Conservation (phyloP, 2,797 vertebrate genomes). For the Pogonophryne albipinna region DNA sequence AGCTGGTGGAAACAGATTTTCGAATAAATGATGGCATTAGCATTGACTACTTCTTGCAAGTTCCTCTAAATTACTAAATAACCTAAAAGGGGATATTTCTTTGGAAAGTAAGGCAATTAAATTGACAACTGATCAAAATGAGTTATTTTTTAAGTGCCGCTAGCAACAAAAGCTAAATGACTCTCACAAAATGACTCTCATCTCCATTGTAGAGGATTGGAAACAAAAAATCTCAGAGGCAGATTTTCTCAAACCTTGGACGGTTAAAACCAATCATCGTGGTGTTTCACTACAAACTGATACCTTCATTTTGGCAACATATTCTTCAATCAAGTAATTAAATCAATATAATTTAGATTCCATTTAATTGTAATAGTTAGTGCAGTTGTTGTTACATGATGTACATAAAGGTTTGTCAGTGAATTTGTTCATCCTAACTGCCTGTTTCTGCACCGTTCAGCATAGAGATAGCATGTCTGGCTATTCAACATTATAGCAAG, state of each 20-base stretch:
- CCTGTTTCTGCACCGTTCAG: background rate
- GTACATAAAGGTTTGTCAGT: conserved; percentile 3
- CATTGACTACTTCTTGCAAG: background rate
- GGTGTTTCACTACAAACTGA: background rate
- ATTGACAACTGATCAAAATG: background rate
- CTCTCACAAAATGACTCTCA: background rate
- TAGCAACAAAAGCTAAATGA: background rate
- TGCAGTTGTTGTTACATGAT: background rate
- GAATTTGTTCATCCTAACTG: background rate
- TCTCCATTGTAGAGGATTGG: background rate
- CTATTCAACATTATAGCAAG: background rate
- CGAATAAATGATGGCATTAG: conserved; percentile 11
- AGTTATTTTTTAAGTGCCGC: background rate
- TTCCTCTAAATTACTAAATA: conserved; percentile 4
- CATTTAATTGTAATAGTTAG: background rate
- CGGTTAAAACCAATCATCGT: background rate
- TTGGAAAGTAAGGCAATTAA: background rate
- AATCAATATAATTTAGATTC: background rate
- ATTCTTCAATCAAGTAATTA: background rate
- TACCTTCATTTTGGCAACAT: background rate
- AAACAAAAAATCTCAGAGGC: too few species aligned
- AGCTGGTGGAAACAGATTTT: conserved; percentile 13
- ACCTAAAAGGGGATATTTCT: background rate
- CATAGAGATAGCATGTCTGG: background rate
- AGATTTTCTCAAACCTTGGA: background rate